phyloP scores from a whole-genome alignment of 2,888 invertebrate genomes.

The Chloroclysta siterata region DNA sequence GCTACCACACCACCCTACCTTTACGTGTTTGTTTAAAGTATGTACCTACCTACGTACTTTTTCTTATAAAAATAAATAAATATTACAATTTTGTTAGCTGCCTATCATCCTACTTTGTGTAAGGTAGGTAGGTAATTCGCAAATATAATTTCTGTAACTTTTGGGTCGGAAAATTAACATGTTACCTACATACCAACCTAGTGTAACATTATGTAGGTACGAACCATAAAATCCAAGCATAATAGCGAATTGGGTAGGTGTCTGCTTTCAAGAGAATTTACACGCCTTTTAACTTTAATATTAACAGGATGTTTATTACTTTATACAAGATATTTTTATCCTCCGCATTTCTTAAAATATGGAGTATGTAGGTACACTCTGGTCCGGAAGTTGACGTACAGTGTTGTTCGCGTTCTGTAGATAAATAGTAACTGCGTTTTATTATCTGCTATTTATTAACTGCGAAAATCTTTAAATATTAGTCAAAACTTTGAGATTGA shows the following conservation, averaged over 20 bases:
- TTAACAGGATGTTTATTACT: conserved; percentile 28
- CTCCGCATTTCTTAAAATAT: neutral
- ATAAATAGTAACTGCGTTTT: no score
- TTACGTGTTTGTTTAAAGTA: no score
- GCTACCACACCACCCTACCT: no score
- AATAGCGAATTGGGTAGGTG: conserved; percentile 32
- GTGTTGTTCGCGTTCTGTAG: no score
- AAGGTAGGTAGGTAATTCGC: conserved; percentile 32
- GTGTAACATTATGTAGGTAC: conserved; percentile 37
- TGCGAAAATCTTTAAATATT: no score
- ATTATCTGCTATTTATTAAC: no score
- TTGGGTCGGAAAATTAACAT: conserved; percentile 50
- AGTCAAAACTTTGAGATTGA: no score
- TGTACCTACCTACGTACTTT: no score
- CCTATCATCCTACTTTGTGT: conserved; percentile 8
- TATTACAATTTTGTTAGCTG: conserved; percentile 11
- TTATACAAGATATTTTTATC: conserved; percentile 18
- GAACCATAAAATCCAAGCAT: conserved; percentile 44
- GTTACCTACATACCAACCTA: conserved; percentile 30
- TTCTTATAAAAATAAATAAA: no score
- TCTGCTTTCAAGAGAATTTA: conserved; percentile 33
- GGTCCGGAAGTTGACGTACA: no score
- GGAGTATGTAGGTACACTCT: neutral
- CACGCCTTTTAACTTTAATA: conserved; percentile 30
- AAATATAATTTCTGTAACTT: conserved; percentile 46